These are phyloP conservation scores for Platyscapa corneri DNA, from an alignment of 1,140 invertebrate genomes.

Conservation along the genomic window DNA sequence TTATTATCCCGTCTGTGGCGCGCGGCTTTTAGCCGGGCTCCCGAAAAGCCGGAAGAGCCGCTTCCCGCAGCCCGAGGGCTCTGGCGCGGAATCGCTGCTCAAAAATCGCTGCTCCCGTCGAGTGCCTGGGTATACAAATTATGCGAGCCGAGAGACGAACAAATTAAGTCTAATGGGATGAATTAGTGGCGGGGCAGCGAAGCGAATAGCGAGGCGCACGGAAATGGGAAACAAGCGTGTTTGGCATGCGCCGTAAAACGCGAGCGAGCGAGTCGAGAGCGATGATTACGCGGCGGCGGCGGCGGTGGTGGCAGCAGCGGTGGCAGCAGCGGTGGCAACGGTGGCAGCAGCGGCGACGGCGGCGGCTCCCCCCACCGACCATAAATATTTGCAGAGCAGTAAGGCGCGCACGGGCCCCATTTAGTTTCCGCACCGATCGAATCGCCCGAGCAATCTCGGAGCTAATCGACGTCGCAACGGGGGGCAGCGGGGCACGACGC, in stretches of 20 bases:
- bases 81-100: no score
- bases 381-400: slow-evolving; percentile 44
- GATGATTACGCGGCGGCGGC: slow-evolving; percentile 42
- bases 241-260: slow-evolving; percentile 45
- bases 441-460: no score
- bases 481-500: no score
- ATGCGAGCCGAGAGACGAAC: slow-evolving; percentile 17
- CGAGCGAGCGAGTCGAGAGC: slow-evolving; percentile 29
- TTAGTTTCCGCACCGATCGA: no score
- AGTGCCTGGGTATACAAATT: neutral
- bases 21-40: no score
- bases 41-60: neutral
- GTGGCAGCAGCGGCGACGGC: no score
- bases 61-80: no score
- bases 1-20: neutral
- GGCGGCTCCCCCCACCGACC: neutral
- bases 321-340: no score
- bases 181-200: slow-evolving; percentile 41
- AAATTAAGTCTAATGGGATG: slow-evolving; percentile 50
- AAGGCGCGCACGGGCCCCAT: slow-evolving; percentile 5
- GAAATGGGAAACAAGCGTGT: slow-evolving; percentile 49
- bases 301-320: no score
- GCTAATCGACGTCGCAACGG: neutral
- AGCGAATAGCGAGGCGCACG: slow-evolving; percentile 12
- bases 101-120: neutral